Conservation (phyloP, 2,888 invertebrate species). For the Glyphotaelius pellucidus region DNA sequence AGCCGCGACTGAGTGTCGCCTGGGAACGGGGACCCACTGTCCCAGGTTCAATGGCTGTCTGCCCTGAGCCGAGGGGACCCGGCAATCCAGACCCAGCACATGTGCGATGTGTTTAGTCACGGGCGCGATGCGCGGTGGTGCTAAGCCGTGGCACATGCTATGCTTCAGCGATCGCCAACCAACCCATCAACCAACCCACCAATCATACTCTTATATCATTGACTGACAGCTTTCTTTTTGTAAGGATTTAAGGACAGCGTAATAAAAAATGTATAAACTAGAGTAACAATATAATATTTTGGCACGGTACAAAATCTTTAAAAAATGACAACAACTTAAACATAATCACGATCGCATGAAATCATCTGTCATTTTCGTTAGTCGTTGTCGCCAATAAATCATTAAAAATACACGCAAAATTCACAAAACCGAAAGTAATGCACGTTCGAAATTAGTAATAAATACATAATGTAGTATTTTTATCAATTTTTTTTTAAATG, state of each 20-base stretch:
- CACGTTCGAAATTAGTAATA: no score
- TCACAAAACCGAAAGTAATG: no score
- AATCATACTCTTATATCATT: not conserved
- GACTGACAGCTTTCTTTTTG: not conserved
- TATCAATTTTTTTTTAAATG: no score
- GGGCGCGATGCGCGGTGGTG: slow-evolving; percentile 25
- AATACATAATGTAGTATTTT: no score
- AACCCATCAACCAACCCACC: not conserved
- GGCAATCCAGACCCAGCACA: slow-evolving; percentile 29
- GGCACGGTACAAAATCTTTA: no score
- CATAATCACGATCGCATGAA: no score
- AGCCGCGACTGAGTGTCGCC: not conserved
- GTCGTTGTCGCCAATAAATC: no score
- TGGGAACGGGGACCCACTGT: not conserved
- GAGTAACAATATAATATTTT: no score
- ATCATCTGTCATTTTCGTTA: no score
- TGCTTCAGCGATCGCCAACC: not conserved
- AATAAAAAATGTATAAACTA: no score
- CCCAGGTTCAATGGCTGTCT: slow-evolving; percentile 44
- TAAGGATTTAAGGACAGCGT: not conserved
- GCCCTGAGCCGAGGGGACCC: slow-evolving; percentile 5
- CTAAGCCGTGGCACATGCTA: slow-evolving; percentile 52
- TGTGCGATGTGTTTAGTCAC: slow-evolving; percentile 28
- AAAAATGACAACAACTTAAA: no score
- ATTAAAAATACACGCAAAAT: no score